Evolutionary conservation across 64 coral and sea anemone species (phyloP).

Genomic region (Trachythela sp.): DNA sequence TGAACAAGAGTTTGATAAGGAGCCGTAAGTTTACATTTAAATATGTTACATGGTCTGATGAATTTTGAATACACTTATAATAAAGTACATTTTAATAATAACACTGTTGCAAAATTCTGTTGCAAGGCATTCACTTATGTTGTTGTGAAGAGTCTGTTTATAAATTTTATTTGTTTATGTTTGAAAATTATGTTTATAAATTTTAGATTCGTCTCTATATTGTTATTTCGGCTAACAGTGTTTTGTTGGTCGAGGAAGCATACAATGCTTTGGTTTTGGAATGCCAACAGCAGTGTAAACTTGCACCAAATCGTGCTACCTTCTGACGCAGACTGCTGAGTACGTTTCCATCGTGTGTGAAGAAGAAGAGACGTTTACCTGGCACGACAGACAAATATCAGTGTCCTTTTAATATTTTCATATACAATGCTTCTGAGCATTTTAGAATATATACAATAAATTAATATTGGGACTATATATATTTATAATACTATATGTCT

Average conservation of each 20-base stretch:
- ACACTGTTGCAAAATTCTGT: no score
- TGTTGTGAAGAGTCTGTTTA: no score
- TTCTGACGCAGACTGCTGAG: neutral
- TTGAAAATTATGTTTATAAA: neutral
- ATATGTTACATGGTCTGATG: neutral
- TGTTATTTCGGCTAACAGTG: neutral
- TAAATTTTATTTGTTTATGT: no score
- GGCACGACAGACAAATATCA: conserved; percentile 2
- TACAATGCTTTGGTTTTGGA: neutral
- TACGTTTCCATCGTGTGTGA: neutral
- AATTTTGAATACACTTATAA: neutral
- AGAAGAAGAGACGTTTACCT: conserved; percentile 11
- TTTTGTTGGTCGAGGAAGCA: neutral
- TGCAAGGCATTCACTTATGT: no score
- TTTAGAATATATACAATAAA: no score
- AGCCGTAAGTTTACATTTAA: neutral
- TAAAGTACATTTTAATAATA: no score
- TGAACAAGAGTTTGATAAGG: neutral
- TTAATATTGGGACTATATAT: no score
- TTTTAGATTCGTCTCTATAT: neutral
- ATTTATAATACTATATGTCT: no score
- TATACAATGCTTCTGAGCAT: no score
- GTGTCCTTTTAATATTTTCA: no score
- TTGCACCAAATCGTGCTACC: neutral
- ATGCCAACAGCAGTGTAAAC: neutral